phyloP scores from a whole-genome alignment of 2,888 invertebrate genomes.

The Ypsolopha sequella region DNA sequence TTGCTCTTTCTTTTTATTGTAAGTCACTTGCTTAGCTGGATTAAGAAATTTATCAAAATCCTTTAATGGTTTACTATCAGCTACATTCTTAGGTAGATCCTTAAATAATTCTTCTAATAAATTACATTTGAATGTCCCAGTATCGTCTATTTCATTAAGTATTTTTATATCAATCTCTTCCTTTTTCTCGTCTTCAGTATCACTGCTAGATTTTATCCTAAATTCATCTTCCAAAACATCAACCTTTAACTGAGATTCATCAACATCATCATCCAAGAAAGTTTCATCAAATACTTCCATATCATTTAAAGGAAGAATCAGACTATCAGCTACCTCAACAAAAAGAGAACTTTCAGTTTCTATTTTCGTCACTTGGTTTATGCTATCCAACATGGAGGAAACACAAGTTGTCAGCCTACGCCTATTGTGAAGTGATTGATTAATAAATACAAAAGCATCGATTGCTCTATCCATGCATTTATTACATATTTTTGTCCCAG shows the following conservation, averaged over 20 bases:
- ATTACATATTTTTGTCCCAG: conserved; percentile 53
- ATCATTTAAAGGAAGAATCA: conserved; percentile 31
- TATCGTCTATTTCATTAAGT: not conserved
- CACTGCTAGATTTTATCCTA: conserved; percentile 36
- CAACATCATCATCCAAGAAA: conserved; percentile 13
- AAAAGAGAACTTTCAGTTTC: conserved; percentile 31
- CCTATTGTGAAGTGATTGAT: conserved; percentile 33
- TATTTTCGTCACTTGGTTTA: conserved; percentile 18
- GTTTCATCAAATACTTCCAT: not conserved
- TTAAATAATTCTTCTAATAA: not conserved
- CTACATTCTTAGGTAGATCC: too few relatives aligned
- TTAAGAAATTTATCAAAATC: conserved; percentile 8
- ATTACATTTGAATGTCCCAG: not conserved
- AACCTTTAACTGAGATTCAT: conserved; percentile 29
- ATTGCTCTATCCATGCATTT: conserved; percentile 45
- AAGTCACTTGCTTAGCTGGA: conserved; percentile 25
- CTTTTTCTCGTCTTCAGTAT: conserved; percentile 9
- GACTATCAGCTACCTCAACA: conserved; percentile 38
- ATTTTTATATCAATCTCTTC: not conserved
- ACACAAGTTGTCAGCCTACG: conserved; percentile 41
- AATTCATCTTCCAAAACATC: conserved; percentile 58
- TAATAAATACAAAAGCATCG: conserved; percentile 40
- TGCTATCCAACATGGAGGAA: conserved; percentile 31
- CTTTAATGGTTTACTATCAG: too few relatives aligned
- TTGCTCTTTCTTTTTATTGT: conserved; percentile 23